A percentile compares a stretch with the other conserved stretches of the same genome.
Conservation (phyloP, 2,888 invertebrate genomes). For the Hirtodrosophila alboralis region DNA sequence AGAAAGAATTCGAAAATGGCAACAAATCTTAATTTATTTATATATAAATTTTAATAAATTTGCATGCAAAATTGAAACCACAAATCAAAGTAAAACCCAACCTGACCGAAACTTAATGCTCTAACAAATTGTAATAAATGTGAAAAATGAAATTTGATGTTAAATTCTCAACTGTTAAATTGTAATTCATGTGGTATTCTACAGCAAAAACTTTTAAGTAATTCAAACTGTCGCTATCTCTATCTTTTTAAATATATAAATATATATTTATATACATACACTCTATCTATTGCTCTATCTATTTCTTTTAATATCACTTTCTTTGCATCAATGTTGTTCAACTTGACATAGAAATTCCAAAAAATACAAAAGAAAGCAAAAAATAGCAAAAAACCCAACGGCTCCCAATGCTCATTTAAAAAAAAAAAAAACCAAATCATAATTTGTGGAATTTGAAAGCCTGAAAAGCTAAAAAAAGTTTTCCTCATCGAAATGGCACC, state of each 20-base stretch:
- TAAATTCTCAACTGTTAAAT: slow-evolving; percentile 6
- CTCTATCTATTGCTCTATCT: slow-evolving; percentile 13
- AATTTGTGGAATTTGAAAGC: no score
- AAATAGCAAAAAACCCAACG: slow-evolving; percentile 21
- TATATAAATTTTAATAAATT: slow-evolving; percentile 9
- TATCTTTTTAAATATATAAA: slow-evolving; percentile 11
- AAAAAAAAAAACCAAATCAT: no score
- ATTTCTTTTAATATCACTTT: slow-evolving; percentile 10
- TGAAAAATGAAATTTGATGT: slow-evolving; percentile 12
- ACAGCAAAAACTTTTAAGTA: slow-evolving; percentile 15
- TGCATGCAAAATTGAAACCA: slow-evolving; percentile 28
- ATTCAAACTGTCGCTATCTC: slow-evolving; percentile 13
- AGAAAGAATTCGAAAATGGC: no score
- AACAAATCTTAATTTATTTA: no score
- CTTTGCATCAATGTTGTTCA: slow-evolving; percentile 63
- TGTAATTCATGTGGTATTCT: slow-evolving; percentile 30
- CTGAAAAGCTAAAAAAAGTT: slow-evolving; percentile 10
- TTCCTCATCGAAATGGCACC: slow-evolving; percentile 82
- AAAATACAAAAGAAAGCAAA: no score
- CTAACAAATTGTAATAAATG: not conserved
- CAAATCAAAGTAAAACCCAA: slow-evolving; percentile 4
- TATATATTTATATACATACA: slow-evolving; percentile 6
- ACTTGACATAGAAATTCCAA: slow-evolving; percentile 14
- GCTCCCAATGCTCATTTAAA: slow-evolving; percentile 48
- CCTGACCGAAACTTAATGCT: not conserved